phyloP scores from a whole-genome alignment of 2,888 invertebrate species.

The Polydrusus pterygomalis region DNA sequence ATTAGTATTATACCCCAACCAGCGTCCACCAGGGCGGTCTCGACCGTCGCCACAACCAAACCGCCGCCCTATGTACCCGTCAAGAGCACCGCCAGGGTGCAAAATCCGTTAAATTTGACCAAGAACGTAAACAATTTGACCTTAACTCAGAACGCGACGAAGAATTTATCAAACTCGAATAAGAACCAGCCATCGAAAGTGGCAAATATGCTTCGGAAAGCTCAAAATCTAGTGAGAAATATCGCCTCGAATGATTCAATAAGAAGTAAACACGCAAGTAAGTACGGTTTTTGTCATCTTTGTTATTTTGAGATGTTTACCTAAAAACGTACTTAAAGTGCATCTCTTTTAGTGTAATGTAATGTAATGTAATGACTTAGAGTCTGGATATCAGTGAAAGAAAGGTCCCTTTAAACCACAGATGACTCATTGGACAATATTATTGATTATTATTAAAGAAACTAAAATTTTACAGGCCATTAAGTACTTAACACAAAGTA shows the following conservation, averaged over 20 bases:
- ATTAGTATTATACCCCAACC: conserved; percentile 13
- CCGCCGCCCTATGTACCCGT: not conserved
- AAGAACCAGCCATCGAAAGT: not conserved
- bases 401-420: no score
- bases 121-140: not conserved
- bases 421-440: no score
- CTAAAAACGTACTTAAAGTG: no score
- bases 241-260: not conserved
- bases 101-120: conserved; percentile 5
- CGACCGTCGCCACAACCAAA: not conserved
- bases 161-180: no score
- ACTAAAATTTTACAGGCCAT: no score
- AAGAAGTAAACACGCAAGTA: not conserved
- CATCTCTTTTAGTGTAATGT: no score
- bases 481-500: no score
- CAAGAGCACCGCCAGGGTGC: not conserved
- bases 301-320: no score
- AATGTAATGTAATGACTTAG: no score
- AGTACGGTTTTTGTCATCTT: not conserved
- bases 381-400: no score
- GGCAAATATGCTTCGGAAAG: not conserved
- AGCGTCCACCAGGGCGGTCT: not conserved
- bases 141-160: not conserved
- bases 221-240: not conserved
- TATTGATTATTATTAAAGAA: no score